Base-by-base conservation (phyloP, 2,113 vertebrate species). In the Platycercus adscitus region DNA sequence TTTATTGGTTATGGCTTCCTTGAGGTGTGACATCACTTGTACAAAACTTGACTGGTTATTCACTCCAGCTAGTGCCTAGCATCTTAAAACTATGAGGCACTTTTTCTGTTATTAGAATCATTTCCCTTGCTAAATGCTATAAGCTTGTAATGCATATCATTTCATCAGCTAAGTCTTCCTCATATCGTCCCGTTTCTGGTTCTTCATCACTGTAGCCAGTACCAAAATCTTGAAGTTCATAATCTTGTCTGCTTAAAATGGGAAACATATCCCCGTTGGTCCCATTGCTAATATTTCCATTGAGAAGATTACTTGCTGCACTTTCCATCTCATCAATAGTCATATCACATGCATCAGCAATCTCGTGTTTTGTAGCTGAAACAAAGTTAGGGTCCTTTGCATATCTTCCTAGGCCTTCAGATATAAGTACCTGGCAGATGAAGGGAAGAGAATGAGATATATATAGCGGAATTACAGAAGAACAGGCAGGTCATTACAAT, bases 281-380 rank as follows among this genome's bases (percentile, higher is more conserved):
- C 46, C 96, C 97, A 5, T 98, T 98, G 46, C 98, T 96, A 55
- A 99, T 97, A 26, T 98, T 98, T 63, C 99, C 99, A 6, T 99
- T 99, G 92, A 99, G 98, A 94, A 99, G 98, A 83, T 98, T 99
- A 97, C 99, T 99, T 77, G 99, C 99, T 17, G 99, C 99, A 28
- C 99, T 99, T 97, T 99, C 99, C 99, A 99, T 99, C 97, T 99
- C 99, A 2, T 99, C 99, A 61, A 99, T 99, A 37, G 99, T 99
- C 98, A 99, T 99, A 97, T 99, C 99, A 95, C 99, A 99, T 4
- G 99, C 99, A 37, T 99, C 99, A 3, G 99, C 99, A 31, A 99
- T 99, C 96, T 99, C 99, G 0, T 99, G 98, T 97, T 99, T 99
- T 8, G 99, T 99, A 29, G 99, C 99, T 3, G 99, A 99, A 47